Base-by-base conservation (phyloP, 2,797 vertebrate genomes). In the Peromyscus attwateri region DNA sequence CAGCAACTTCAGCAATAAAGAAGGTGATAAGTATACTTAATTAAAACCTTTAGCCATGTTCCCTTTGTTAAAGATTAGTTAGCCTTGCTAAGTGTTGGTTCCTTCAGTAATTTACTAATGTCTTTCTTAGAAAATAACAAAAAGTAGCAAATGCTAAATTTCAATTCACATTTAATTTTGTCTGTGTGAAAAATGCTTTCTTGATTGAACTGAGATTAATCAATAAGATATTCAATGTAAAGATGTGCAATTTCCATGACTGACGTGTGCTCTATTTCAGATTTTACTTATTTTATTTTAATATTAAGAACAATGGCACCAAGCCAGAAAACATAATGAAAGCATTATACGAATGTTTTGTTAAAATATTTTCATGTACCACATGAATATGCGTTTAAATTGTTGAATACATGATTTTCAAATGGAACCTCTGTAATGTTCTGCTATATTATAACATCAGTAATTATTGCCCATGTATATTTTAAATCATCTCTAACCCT, bases 111-210 rank as follows among this genome's bases (percentile, higher is more conserved):
- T 94, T 95, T 96, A 49, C 40, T 70, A 92, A 6, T 93, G 29
- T 80, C 95, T 97, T 93, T 70, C 27, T 87, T 84, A 80, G 46
- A 81, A 57, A 96, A 75, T 66, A 93, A 92, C 84, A 21, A 94
- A 89, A 92, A 88, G 4, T 62, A 85, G 46, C 85, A 79, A 87
- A 43, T 84, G 60, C 62, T 89, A 79, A 77, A 89, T 94, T 88
- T 95, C n/a, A 93, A 0, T 91, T 37, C 57, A 0, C 76, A 66
- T 94, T 94, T 94, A 89, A 9, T 94, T 87, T 60, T 17, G 82
- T 94, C 9, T 94, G 43, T 95, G 4, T 95, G 43, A 60, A 88
- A 97, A 83, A 76, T 91, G 60, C n/a, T 75, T n/a, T 84, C 14
- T 92, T 96, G 89, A 75, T 81, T 93, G 62, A 84, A 68, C 27